Evolutionary conservation across 2,797 vertebrate species (phyloP).

Genomic region (Orientallactaga sibirica): DNA sequence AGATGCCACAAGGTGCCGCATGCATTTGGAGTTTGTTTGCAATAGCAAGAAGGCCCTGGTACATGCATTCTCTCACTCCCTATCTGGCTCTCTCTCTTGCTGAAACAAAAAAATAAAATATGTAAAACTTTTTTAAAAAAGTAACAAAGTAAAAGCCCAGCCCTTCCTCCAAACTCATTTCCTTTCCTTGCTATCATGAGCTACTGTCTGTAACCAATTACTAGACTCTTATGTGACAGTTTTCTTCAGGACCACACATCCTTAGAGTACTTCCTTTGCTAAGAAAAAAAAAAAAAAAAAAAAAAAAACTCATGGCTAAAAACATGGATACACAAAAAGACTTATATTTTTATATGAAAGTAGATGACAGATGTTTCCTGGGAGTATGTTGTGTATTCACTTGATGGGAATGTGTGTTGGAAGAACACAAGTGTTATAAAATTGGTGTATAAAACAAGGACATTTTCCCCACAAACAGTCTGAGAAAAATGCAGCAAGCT

Average conservation of each 20-base stretch:
- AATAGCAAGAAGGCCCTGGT: no score
- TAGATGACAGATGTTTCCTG: slow-evolving; percentile 63
- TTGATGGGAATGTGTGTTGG: slow-evolving; percentile 33
- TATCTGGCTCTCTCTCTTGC: no score
- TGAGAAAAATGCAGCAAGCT: slow-evolving; percentile 4
- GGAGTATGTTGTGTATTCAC: slow-evolving; percentile 64
- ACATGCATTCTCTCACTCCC: no score
- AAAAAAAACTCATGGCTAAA: slow-evolving; percentile 61
- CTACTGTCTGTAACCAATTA: background rate
- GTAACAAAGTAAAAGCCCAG: background rate
- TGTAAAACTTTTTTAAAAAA: background rate
- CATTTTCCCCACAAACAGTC: background rate
- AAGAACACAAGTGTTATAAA: slow-evolving; percentile 50
- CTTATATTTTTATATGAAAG: slow-evolving; percentile 62
- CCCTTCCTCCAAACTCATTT: background rate
- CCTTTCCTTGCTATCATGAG: background rate
- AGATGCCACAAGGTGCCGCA: no score
- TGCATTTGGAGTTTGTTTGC: no score
- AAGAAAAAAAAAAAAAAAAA: background rate
- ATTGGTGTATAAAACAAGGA: slow-evolving; percentile 9
- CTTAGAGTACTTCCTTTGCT: background rate
- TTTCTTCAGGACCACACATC: background rate
- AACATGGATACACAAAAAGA: slow-evolving; percentile 27
- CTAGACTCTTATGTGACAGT: background rate
- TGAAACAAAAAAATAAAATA: no score